Conservation (phyloP, 2,113 vertebrate species). For the Strix aluco region DNA sequence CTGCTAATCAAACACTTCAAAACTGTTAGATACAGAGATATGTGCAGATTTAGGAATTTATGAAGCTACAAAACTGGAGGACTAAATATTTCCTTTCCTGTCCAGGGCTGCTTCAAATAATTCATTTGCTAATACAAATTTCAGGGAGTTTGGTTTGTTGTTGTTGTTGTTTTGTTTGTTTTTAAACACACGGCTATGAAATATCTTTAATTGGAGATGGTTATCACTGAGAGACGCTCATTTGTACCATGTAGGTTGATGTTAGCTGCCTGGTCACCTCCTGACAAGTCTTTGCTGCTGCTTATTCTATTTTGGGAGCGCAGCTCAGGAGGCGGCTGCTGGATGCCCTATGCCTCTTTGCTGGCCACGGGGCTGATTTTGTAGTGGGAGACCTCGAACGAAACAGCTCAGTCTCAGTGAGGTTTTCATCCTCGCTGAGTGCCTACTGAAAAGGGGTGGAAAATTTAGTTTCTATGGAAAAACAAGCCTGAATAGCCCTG, state of each 20-base stretch:
- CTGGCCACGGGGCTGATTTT: accelerated
- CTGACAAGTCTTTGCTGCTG: background rate
- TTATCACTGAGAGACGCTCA: background rate
- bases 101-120: background rate
- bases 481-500: background rate
- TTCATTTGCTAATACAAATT: background rate
- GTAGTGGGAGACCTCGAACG: background rate
- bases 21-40: background rate
- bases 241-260: background rate
- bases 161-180: background rate
- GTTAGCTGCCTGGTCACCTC: background rate
- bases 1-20: background rate
- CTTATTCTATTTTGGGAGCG: background rate
- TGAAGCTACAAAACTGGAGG: background rate
- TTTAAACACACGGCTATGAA: background rate
- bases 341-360: background rate
- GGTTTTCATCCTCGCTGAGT: background rate
- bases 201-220: background rate
- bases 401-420: background rate
- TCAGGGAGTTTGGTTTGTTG: background rate
- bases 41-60: background rate
- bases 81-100: background rate
- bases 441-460: background rate
- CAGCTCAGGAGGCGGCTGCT: background rate
- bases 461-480: background rate